Evolutionary conservation across 1,140 invertebrate genomes (phyloP), one percentile per base, ranked within the genome.

Genomic region (Colletes gigas): DNA sequence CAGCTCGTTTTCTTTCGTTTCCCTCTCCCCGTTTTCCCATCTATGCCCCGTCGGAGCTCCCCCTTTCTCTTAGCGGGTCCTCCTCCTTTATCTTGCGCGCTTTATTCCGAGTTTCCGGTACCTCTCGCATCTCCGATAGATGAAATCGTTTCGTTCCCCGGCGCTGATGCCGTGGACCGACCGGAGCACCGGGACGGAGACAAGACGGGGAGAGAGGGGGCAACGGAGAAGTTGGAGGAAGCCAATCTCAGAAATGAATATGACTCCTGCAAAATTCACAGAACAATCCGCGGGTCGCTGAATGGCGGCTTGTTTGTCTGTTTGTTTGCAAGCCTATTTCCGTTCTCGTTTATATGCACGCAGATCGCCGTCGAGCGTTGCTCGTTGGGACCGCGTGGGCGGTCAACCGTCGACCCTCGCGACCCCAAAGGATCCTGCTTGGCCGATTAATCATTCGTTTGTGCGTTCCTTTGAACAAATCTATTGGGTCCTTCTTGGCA

Each of bases 241-340:
- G 85, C 90, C 91, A 92, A 92, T 92, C 90, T 90, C 88, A 86
- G 88, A 89, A 92, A 91, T 90, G 90, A 92, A 92, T 92, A 90
- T 92, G 87, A 84, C 88, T 90, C 74, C 80, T 91, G 89, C 86
- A 91, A 92, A 91, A 91, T 92, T 91, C 89, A 92, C 84, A 77
- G 83, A 83, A 87, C 83, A 86, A 89, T 90, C 78, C 88, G 81
- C 85, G 85, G 71, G 60, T 79, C 78, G 82, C 71, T 89, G 88
- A 90, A 88, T 89, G 85, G 30, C 75, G 75, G 72, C 78, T 84
- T 83, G 84, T 63, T 85, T 91, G 89, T 90, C 88, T 90, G 90
- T 92, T 90, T 92, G 91, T 91, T 92, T 91, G 89, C 85, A 82
- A 81, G 85, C 84, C 88, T 89, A 86, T 87, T 92, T 88, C 88